phyloP scores from a whole-genome alignment of 2,888 invertebrate species.

The Chorisops tibialis region DNA sequence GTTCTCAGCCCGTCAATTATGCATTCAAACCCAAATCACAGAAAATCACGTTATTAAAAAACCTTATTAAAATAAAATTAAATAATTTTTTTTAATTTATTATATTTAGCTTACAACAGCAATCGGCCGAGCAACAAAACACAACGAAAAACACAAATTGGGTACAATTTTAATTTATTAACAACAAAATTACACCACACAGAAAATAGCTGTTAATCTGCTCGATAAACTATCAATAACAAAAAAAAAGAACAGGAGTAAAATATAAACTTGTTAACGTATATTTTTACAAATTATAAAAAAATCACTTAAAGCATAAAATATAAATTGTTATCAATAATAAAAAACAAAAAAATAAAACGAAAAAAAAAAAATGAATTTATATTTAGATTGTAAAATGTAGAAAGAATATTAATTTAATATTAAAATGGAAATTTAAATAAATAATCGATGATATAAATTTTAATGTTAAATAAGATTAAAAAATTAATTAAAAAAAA shows the following conservation, averaged over 20 bases:
- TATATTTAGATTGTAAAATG: slow-evolving; percentile 1
- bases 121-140: slow-evolving; percentile 38
- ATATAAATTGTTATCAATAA: not conserved
- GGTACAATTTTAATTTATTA: slow-evolving; percentile 50
- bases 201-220: not conserved
- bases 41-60: no score
- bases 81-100: no score
- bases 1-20: no score
- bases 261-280: slow-evolving; percentile 17
- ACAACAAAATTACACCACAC: not conserved
- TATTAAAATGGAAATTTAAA: no score
- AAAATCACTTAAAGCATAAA: slow-evolving; percentile 3
- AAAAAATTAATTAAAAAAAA: no score
- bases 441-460: no score
- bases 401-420: not conserved
- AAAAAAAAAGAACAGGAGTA: not conserved
- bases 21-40: no score
- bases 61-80: no score
- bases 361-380: not conserved
- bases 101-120: slow-evolving; percentile 30
- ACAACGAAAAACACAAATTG: slow-evolving; percentile 50
- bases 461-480: no score
- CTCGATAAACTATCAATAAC: slow-evolving; percentile 1
- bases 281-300: slow-evolving; percentile 23
- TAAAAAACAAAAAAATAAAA: no score